Base-by-base conservation (phyloP, 2,888 invertebrate genomes). In the Acholoe squamosa region DNA sequence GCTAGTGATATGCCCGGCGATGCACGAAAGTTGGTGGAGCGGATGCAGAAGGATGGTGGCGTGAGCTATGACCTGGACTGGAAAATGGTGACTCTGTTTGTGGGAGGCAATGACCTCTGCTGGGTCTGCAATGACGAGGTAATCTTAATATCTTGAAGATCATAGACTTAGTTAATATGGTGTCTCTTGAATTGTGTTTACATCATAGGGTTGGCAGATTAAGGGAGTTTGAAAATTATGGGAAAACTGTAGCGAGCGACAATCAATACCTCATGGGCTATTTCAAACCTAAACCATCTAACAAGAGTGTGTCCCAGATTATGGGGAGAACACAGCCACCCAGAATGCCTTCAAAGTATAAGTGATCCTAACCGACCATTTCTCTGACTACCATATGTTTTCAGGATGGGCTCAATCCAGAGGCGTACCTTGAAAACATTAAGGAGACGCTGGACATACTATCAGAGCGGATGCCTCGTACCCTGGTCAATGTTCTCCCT, bases 401-500 rank as follows among this genome's bases (percentile, higher is more conserved):
- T 43, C 43, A 43, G 43, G 43, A 43, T 43, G 43, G 43, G 10
- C n/a, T 61, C 5, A 61, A 61, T 61, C 25, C 84, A 34, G 84
- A 84, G 1, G 84, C 84, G 43, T 84, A 7, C 91, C 89, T 89
- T 0, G 90, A 89, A 14, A 92, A 94, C 90, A 89, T 96, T 19
- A 90, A 93, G 90, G 91, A 92, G 52, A 94, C 94, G 0, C 91
- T 96, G 51, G 95, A 95, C 92, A 92, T 93, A 54, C 93, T 96
- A 0, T 94, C 94, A 67, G 92, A 91, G 5, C 92, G 94, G 67
- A 92, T 96, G n/a, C 95, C 95, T 3, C 91, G 94, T 71, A 94
- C 94, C 14, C 94, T 96, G 90, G 94, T 96, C 52, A 95, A 95
- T 90, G 91, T 96, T 34, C 95, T 96, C 0, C 93, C 94, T 89